These are phyloP conservation scores for Podilymbus podiceps DNA, from an alignment of 2,113 vertebrate species.

Conservation along the genomic window DNA sequence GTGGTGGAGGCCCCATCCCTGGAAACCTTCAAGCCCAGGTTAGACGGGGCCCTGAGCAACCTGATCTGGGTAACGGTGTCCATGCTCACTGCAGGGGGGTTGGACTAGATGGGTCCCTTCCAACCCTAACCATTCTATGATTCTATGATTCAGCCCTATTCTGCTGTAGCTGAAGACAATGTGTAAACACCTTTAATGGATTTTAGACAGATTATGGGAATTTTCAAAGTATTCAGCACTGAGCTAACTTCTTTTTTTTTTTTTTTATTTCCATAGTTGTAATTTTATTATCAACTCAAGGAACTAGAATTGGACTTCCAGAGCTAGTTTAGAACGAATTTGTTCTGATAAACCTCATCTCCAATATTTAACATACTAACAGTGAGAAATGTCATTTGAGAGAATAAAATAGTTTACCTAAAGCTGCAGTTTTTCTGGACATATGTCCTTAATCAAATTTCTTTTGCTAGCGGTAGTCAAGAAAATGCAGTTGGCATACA, in stretches of 20 bases:
- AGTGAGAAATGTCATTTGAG: not conserved
- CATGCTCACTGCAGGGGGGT: too few species aligned
- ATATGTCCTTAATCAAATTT: not conserved
- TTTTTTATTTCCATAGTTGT: not conserved
- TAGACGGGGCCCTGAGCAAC: too few species aligned
- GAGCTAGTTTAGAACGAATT: not conserved
- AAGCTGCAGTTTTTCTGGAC: not conserved
- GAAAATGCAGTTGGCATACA: not conserved
- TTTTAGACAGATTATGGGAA: not conserved
- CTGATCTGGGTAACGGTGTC: too few species aligned
- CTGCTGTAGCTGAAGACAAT: not conserved
- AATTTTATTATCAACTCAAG: not conserved
- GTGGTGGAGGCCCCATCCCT: too few species aligned
- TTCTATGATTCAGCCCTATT: not conserved
- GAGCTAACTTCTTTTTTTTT: not conserved
- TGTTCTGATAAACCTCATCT: not conserved
- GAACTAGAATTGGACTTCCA: not conserved
- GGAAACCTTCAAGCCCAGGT: too few species aligned
- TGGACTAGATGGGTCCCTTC: too few species aligned
- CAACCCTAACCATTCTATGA: too few species aligned
- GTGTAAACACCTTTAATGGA: not conserved
- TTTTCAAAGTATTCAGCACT: not conserved
- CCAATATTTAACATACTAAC: not conserved
- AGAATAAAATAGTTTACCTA: not conserved
- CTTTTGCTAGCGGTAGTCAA: not conserved